Conservation (phyloP, 1,140 invertebrate species). For the Ceratina australensis region DNA sequence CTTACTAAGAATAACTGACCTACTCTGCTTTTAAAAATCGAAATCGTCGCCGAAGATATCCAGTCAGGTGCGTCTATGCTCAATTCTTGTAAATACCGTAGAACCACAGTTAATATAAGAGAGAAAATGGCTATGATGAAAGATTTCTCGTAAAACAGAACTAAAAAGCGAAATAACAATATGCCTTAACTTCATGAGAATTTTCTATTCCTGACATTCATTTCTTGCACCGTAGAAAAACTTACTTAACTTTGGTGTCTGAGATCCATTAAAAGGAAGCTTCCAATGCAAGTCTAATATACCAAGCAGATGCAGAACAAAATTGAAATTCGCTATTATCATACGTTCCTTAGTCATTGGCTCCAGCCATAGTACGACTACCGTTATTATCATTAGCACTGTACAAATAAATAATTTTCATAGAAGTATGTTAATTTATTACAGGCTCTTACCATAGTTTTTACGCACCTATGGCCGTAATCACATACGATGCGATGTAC, state of each 20-base stretch:
- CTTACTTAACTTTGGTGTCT: constrained; percentile 56
- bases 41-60: constrained; percentile 46
- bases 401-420: constrained; percentile 21
- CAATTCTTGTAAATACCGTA: constrained; percentile 61
- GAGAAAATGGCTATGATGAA: constrained; percentile 73
- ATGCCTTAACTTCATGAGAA: neutral
- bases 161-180: constrained; percentile 63
- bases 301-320: constrained; percentile 78
- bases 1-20: constrained; percentile 68
- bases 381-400: constrained; percentile 78
- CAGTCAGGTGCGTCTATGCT: constrained; percentile 54
- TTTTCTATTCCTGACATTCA: neutral
- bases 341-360: constrained; percentile 75
- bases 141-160: constrained; percentile 76
- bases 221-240: neutral
- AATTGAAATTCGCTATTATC: constrained; percentile 74
- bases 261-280: constrained; percentile 73
- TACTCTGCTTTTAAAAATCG: constrained; percentile 61
- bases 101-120: constrained; percentile 75
- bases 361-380: constrained; percentile 77
- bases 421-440: neutral
- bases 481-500: constrained; percentile 66
- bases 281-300: constrained; percentile 74
- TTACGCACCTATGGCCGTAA: constrained; percentile 75
- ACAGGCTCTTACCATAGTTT: neutral